Evolutionary conservation across 2,113 vertebrate genomes (phyloP).

Genomic region (Cyanoliseus patagonus): DNA sequence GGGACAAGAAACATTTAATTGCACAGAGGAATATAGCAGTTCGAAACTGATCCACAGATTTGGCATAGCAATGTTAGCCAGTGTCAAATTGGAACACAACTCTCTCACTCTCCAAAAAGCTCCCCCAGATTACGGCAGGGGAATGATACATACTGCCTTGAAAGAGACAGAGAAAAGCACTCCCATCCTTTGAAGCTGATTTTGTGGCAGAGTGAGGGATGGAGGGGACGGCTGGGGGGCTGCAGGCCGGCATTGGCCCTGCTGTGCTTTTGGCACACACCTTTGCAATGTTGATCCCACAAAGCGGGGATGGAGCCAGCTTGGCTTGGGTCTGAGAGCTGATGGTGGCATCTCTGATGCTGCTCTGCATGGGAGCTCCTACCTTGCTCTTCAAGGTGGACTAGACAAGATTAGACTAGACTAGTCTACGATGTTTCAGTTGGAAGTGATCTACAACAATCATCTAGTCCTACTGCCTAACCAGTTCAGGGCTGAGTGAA

Average conservation of each 20-base stretch:
- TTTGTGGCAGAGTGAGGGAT: not conserved
- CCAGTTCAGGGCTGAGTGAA: not conserved
- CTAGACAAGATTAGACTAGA: not conserved
- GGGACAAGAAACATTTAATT: not conserved
- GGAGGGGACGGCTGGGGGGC: fast-evolving
- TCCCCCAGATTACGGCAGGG: not conserved
- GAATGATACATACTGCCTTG: not conserved
- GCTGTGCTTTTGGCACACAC: fast-evolving
- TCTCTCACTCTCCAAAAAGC: not conserved
- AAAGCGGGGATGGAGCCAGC: not conserved
- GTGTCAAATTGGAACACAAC: not conserved
- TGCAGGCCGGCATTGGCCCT: not conserved
- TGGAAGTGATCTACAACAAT: not conserved
- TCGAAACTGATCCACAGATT: not conserved
- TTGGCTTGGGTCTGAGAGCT: not conserved
- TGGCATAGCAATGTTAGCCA: not conserved
- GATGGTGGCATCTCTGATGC: not conserved
- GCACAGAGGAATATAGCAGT: not conserved
- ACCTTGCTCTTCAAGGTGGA: not conserved
- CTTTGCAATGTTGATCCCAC: fast-evolving
- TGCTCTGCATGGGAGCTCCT: fast-evolving
- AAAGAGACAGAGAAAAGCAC: not conserved
- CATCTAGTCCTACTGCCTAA: not conserved
- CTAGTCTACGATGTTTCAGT: not conserved
- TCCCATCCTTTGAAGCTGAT: not conserved